Percentiles rank a stretch among this genome's conserved stretches.
These are phyloP conservation scores for Caenorhabditis remanei DNA, from an alignment of 1,140 invertebrate genomes.

Conservation along the genomic window DNA sequence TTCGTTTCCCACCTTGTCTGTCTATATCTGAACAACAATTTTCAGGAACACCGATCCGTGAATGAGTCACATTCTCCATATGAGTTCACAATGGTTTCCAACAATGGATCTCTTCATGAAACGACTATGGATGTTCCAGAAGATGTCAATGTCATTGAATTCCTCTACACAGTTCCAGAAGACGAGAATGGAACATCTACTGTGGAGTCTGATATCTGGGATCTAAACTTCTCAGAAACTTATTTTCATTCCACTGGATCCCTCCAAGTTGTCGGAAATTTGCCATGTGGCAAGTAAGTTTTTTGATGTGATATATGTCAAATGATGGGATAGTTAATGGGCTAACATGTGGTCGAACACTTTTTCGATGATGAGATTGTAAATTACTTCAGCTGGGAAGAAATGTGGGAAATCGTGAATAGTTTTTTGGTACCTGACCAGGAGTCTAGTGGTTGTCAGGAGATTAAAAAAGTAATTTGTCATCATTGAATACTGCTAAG, in stretches of 20 bases:
- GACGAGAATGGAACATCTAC: neutral
- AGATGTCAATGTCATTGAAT: conserved; percentile 4
- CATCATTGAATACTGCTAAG: too few relatives aligned
- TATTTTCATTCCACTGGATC: conserved; percentile 22
- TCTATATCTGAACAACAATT: too few relatives aligned
- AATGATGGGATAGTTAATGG: too few relatives aligned
- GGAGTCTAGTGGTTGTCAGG: too few relatives aligned
- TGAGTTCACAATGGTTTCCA: too few relatives aligned
- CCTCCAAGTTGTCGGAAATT: neutral
- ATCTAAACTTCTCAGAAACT: neutral
- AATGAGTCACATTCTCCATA: too few relatives aligned
- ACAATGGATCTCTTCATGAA: conserved; percentile 10
- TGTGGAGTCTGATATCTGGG: neutral
- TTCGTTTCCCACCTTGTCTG: neutral
- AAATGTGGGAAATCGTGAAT: neutral
- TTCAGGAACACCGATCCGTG: too few relatives aligned
- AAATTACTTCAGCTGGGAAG: too few relatives aligned
- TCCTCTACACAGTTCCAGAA: neutral
- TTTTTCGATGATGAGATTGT: too few relatives aligned
- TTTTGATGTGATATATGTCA: neutral
- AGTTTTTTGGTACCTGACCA: neutral
- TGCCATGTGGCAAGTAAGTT: conserved; percentile 37
- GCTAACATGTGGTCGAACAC: too few relatives aligned
- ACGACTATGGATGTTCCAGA: neutral
- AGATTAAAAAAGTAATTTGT: too few relatives aligned